phyloP scores from a whole-genome alignment of 2,888 invertebrate species.

The Amblyjoppa fuscipennis region DNA sequence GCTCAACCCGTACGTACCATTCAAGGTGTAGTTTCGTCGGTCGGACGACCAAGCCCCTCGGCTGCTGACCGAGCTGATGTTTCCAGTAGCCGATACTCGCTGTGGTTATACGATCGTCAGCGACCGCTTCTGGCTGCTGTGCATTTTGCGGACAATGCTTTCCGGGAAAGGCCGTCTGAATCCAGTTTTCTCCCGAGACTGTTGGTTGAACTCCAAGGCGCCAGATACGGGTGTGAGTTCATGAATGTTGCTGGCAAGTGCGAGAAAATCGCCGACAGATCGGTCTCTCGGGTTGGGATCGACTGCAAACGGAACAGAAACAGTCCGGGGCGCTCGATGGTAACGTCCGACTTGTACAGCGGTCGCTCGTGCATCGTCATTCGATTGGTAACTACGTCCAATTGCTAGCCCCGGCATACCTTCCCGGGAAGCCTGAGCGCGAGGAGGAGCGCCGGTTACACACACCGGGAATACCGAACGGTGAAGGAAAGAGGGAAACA shows the following conservation, averaged over 20 bases:
- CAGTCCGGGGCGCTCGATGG: constrained; percentile 7
- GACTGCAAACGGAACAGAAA: constrained; percentile 5
- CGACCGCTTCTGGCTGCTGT: constrained; percentile 36
- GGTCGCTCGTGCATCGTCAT: constrained; percentile 48
- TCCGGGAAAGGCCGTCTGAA: constrained; percentile 74
- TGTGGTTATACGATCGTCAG: constrained; percentile 17
- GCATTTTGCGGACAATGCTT: constrained; percentile 72
- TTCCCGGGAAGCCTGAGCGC: constrained; percentile 69
- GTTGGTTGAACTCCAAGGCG: constrained; percentile 34
- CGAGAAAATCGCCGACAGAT: neutral
- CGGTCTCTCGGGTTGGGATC: constrained; percentile 21
- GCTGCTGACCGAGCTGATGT: constrained; percentile 51
- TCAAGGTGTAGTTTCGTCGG: constrained; percentile 60
- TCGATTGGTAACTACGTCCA: constrained; percentile 79
- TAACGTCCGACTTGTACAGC: constrained; percentile 41
- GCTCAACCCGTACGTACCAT: constrained; percentile 12
- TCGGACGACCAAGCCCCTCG: constrained; percentile 42
- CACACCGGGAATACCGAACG: constrained; percentile 13
- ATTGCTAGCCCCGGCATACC: constrained; percentile 73
- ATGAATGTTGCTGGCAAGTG: constrained; percentile 16
- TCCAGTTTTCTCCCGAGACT: constrained; percentile 73
- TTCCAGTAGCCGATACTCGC: constrained; percentile 2
- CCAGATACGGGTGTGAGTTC: constrained; percentile 43
- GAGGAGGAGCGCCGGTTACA: constrained; percentile 21
- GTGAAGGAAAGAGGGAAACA: constrained; percentile 2